A percentile compares a stretch with the other conserved stretches of the same genome.
Evolutionary conservation across 92 coral and sea anemone species (phyloP).

Genomic region (Siderastrea siderea): DNA sequence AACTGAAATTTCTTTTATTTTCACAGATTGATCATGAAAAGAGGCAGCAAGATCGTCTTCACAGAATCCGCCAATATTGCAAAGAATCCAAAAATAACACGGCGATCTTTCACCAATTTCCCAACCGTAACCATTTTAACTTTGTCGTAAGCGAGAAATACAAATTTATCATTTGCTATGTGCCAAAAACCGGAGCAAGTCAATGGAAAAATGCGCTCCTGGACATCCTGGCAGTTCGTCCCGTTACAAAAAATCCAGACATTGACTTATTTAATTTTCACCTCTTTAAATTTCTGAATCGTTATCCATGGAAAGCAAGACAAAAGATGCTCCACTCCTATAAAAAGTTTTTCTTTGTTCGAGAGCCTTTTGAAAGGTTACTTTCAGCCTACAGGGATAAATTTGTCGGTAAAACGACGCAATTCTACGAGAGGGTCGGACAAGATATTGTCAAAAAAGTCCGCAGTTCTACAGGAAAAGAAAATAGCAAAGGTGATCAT

Average conservation of each 20-base stretch:
- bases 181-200: constrained; percentile 44
- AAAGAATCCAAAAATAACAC: constrained; percentile 12
- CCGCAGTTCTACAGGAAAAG: neutral
- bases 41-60: constrained; percentile 25
- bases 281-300: constrained; percentile 20
- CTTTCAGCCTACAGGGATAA: constrained; percentile 39
- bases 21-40: constrained; percentile 8
- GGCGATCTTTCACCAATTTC: constrained; percentile 18
- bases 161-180: constrained; percentile 46
- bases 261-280: neutral
- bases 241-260: constrained; percentile 10
- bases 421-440: neutral
- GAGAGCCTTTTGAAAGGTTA: constrained; percentile 38
- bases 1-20: neutral
- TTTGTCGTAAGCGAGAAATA: constrained; percentile 43
- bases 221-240: constrained; percentile 15
- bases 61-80: constrained; percentile 28
- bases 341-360: constrained; percentile 33
- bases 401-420: constrained; percentile 27
- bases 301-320: neutral
- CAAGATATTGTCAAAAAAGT: constrained; percentile 6
- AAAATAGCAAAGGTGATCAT: neutral
- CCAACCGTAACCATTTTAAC: constrained; percentile 28
- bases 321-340: constrained; percentile 13
- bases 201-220: constrained; percentile 41